Evolutionary conservation across 2,888 invertebrate genomes (phyloP).

Genomic region (Melipona beecheii): DNA sequence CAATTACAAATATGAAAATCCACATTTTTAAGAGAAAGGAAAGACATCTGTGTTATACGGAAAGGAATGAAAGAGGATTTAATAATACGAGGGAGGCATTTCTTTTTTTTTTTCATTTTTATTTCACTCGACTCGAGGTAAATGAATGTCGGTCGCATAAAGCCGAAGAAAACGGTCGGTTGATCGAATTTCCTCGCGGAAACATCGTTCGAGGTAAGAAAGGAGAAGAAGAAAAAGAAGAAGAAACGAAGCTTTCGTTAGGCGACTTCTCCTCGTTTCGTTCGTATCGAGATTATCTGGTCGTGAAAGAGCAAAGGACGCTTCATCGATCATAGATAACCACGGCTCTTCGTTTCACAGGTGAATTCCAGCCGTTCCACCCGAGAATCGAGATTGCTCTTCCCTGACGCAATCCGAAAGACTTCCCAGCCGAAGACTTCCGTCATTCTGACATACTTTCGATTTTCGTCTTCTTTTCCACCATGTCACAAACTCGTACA

Average conservation of each 20-base stretch:
- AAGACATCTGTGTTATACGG: neutral
- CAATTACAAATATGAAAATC: too few species aligned
- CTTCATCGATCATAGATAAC: conserved; percentile 7
- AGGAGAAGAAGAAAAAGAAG: neutral
- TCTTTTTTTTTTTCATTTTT: neutral
- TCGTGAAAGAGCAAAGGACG: conserved; percentile 4
- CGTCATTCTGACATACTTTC: neutral
- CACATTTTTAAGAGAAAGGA: neutral
- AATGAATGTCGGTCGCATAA: neutral
- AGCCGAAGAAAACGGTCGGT: neutral
- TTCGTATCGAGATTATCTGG: neutral
- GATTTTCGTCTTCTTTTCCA: neutral
- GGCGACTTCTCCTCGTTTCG: neutral
- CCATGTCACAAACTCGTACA: too few species aligned
- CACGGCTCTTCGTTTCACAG: neutral
- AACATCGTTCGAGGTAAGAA: neutral
- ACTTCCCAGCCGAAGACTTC: neutral
- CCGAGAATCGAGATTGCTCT: neutral
- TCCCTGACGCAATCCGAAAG: neutral
- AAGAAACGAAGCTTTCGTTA: neutral
- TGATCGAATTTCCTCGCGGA: conserved; percentile 6
- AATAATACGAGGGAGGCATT: neutral
- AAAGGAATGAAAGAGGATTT: neutral
- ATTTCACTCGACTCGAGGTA: neutral
- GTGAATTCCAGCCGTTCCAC: neutral